Conservation (phyloP, 2,113 vertebrate species). For the Melanostigma gelatinosum region DNA sequence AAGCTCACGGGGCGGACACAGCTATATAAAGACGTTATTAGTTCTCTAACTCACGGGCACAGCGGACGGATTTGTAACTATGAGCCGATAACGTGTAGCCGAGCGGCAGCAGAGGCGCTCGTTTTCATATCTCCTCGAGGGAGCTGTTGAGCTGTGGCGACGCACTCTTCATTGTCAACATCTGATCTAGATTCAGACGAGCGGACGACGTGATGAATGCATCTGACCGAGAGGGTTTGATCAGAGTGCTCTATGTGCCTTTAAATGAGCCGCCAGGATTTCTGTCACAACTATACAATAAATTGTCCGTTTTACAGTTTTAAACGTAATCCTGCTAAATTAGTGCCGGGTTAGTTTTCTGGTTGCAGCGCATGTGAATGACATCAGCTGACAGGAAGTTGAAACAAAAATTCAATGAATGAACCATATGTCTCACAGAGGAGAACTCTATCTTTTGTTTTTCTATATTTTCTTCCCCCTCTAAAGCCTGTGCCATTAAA, state of each 20-base stretch:
- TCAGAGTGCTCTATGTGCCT: no score
- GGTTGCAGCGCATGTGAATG: no score
- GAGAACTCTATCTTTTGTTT: background rate
- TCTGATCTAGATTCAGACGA: constrained; percentile 47
- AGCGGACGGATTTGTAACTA: constrained; percentile 33
- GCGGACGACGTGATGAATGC: constrained; percentile 36
- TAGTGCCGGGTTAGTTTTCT: no score
- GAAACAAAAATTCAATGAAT: background rate
- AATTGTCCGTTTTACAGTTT: no score
- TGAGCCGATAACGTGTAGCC: constrained; percentile 38
- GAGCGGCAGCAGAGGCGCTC: constrained; percentile 26
- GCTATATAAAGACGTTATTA: constrained; percentile 57
- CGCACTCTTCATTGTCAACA: constrained; percentile 33
- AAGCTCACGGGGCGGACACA: constrained; percentile 4
- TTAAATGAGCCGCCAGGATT: no score
- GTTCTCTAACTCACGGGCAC: constrained; percentile 47
- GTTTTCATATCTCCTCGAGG: constrained; percentile 29
- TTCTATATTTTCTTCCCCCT: background rate
- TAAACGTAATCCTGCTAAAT: no score
- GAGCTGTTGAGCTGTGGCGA: constrained; percentile 2
- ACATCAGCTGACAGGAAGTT: no score
- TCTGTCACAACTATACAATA: no score
- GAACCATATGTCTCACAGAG: background rate
- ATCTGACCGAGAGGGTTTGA: constrained; percentile 4
- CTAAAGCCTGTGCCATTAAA: constrained; percentile 36